Conservation (phyloP, 2,113 vertebrate species). For the Malurus melanocephalus region DNA sequence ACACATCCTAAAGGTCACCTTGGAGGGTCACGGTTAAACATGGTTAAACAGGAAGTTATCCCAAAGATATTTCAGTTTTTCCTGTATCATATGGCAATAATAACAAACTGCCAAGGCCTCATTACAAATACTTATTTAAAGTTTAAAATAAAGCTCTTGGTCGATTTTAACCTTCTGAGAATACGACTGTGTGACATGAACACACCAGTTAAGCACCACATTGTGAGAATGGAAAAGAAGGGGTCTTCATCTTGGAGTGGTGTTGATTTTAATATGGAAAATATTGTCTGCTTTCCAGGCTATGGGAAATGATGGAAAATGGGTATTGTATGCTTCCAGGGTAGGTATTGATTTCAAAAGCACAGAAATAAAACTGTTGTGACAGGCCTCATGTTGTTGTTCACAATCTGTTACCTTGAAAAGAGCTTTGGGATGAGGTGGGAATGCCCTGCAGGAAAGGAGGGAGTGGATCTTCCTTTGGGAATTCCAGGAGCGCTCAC, state of each 20-base stretch:
- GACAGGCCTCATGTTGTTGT: not conserved
- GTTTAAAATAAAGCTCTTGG: not conserved
- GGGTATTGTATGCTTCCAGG: not conserved
- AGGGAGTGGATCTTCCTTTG: not conserved
- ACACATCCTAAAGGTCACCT: not conserved
- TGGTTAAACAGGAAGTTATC: not conserved
- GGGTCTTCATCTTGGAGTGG: too few species aligned
- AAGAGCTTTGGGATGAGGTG: not conserved
- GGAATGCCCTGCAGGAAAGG: not conserved
- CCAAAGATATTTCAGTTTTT: not conserved
- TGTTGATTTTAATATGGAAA: not conserved
- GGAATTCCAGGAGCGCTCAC: not conserved
- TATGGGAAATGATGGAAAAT: too few species aligned
- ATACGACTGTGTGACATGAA: rapidly evolving
- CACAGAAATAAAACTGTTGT: not conserved
- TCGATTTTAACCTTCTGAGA: not conserved
- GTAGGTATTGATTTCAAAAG: not conserved
- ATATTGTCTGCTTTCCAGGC: rapidly evolving
- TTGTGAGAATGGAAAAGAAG: not conserved
- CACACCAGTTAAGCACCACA: not conserved
- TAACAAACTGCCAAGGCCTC: not conserved
- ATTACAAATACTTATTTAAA: not conserved
- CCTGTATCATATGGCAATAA: not conserved
- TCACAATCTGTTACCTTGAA: not conserved
- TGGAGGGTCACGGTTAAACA: not conserved